These are phyloP conservation scores for Nomada flava DNA, from an alignment of 2,888 invertebrate species.

Conservation along the genomic window DNA sequence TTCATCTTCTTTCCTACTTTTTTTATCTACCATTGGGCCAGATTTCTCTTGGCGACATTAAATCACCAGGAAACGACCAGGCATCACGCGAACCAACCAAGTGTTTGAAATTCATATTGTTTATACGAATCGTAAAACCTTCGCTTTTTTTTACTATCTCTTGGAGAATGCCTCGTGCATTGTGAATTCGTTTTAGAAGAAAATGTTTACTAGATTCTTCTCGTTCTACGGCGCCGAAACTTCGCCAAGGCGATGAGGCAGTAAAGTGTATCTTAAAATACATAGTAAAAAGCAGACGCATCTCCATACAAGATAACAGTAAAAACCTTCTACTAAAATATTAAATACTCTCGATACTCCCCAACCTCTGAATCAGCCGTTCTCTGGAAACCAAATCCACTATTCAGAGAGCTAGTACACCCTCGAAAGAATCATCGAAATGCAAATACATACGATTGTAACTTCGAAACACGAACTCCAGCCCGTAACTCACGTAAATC, in stretches of 20 bases:
- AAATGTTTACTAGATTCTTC: not conserved
- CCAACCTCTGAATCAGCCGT: not conserved
- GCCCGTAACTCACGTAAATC: not conserved
- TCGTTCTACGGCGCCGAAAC: too few relatives aligned
- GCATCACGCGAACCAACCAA: not conserved
- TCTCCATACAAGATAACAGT: not conserved
- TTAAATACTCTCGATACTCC: too few relatives aligned
- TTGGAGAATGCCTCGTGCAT: not conserved
- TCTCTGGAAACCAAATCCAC: not conserved
- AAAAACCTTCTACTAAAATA: too few relatives aligned
- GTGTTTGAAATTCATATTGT: conserved; percentile 6
- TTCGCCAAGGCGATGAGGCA: not conserved
- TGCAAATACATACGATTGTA: conserved; percentile 5
- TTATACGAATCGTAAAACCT: not conserved
- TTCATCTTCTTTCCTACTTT: not conserved
- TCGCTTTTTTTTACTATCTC: not conserved
- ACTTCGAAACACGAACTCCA: not conserved
- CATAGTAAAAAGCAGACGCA: too few relatives aligned
- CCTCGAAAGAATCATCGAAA: conserved; percentile 4
- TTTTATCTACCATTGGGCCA: not conserved
- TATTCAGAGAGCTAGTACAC: not conserved
- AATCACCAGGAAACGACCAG: not conserved
- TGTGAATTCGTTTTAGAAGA: not conserved
- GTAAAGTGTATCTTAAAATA: not conserved
- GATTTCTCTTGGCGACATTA: not conserved